These are phyloP conservation scores for Drosophila neonasuta DNA, from an alignment of 2,888 invertebrate genomes.

Conservation along the genomic window DNA sequence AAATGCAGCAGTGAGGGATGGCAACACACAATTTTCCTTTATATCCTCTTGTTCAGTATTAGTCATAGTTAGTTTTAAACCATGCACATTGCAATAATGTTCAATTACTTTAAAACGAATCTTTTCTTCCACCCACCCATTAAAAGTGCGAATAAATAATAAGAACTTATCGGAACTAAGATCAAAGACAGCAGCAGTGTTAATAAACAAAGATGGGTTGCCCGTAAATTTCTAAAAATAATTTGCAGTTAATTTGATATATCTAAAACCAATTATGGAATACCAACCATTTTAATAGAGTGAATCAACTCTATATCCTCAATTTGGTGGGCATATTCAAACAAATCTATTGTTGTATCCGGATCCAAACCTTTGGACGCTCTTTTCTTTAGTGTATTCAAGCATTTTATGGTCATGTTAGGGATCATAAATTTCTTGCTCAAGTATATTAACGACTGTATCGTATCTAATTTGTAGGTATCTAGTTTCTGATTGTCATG, in stretches of 20 bases:
- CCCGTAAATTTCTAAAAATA: slow-evolving; percentile 22
- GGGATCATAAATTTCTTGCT: slow-evolving; percentile 56
- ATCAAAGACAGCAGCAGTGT: slow-evolving; percentile 36
- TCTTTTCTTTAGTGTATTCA: slow-evolving; percentile 27
- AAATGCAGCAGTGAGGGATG: too few relatives aligned
- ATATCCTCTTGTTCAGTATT: not conserved
- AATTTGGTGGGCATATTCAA: slow-evolving; percentile 45
- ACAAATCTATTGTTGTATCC: slow-evolving; percentile 45
- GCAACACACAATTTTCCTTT: not conserved
- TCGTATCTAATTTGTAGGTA: slow-evolving; percentile 30
- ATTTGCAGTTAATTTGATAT: not conserved
- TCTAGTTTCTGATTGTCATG: slow-evolving; percentile 41
- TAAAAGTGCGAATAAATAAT: slow-evolving; percentile 36
- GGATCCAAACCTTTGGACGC: slow-evolving; percentile 17
- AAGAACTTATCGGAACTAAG: slow-evolving; percentile 42
- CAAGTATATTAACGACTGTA: slow-evolving; percentile 51
- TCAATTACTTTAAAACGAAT: slow-evolving; percentile 44
- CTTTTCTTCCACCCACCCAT: slow-evolving; percentile 13
- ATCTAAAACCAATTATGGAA: too few relatives aligned
- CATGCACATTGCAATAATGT: slow-evolving; percentile 43
- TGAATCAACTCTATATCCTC: slow-evolving; percentile 37
- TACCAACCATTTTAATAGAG: slow-evolving; percentile 29
- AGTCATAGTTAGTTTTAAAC: slow-evolving; percentile 8
- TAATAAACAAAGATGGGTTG: slow-evolving; percentile 14
- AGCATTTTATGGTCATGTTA: slow-evolving; percentile 38